These are phyloP conservation scores for Amphipoea oculea DNA, from an alignment of 2,888 invertebrate species.

Conservation along the genomic window DNA sequence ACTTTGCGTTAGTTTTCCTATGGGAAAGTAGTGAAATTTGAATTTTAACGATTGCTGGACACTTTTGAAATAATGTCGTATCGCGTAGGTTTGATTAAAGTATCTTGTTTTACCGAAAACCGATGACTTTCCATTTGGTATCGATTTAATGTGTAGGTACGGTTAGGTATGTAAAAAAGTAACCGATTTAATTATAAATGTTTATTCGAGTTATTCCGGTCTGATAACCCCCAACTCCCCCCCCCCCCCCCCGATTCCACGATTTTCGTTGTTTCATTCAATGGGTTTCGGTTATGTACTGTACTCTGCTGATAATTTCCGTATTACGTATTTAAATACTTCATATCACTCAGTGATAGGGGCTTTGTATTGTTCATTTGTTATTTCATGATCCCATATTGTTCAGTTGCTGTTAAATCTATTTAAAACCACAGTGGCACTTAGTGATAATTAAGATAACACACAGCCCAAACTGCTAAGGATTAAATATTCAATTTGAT, in stretches of 20 bases:
- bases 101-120: slow-evolving; percentile 40
- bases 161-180: slow-evolving; percentile 14
- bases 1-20: slow-evolving; percentile 72
- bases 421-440: not conserved
- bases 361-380: not conserved
- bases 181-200: slow-evolving; percentile 25
- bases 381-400: not conserved
- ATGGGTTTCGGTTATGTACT: not conserved
- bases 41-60: slow-evolving; percentile 69
- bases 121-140: slow-evolving; percentile 41
- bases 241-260: too few species aligned
- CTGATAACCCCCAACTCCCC: too few species aligned
- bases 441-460: not conserved
- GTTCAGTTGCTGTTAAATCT: not conserved
- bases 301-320: slow-evolving; percentile 7
- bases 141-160: slow-evolving; percentile 13
- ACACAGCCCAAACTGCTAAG: not conserved
- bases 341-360: not conserved
- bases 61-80: slow-evolving; percentile 39
- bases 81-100: slow-evolving; percentile 52
- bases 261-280: not conserved
- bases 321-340: not conserved
- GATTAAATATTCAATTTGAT: not conserved
- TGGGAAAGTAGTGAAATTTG: slow-evolving; percentile 73
- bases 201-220: not conserved